Base-by-base conservation (phyloP, 2,797 vertebrate species). In the Crocodylus rhombifer region DNA sequence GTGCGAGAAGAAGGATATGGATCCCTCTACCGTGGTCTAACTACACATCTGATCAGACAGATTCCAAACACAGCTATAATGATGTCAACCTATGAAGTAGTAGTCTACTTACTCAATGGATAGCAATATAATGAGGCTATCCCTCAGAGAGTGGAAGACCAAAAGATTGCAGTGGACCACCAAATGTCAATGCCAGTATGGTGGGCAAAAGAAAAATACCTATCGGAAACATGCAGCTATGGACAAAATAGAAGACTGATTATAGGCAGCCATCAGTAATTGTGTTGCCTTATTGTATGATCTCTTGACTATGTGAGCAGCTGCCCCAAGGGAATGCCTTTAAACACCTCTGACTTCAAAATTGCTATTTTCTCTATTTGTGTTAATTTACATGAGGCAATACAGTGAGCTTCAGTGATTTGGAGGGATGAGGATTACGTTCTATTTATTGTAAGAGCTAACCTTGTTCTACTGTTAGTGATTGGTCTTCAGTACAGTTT, bases 61-160 rank as follows among this genome's bases (percentile, higher is more conserved):
- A 99, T 99, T 94, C 99, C 99, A 92, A 99, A 99, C 98, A 99
- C 99, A 0, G 99, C 99, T 96, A 99, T 99, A 96, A 99, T 99
- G 99, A 99, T 99, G 99, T 99, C 98, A 96, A 99, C 99, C 94
- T 99, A 99, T 85, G 99, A 99, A 97, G 96, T 99, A 96, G 99
- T 99, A 95, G 99, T 99, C 92, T 99, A 99, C 98, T 97, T 99
- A 86, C 98, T 99, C 0, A 98, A 98, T 85, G 97, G 98, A 98
- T 99, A 99, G 98, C 96, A 94, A 57, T 4, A 2, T 28, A 60
- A 23, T 26, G 63, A 90, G 67, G 79, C 86, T 77, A 15, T 77
- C 28, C 74, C 92, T 86, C 28, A 85, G 77, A 95, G 92, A 81
- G 91, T 95, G 94, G 95, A 98, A 98, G 98, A 98, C 95, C 93